These are phyloP conservation scores for Ianthella basta DNA, from an alignment of 37 sponge, comb jelly and placozoan species.

Conservation along the genomic window DNA sequence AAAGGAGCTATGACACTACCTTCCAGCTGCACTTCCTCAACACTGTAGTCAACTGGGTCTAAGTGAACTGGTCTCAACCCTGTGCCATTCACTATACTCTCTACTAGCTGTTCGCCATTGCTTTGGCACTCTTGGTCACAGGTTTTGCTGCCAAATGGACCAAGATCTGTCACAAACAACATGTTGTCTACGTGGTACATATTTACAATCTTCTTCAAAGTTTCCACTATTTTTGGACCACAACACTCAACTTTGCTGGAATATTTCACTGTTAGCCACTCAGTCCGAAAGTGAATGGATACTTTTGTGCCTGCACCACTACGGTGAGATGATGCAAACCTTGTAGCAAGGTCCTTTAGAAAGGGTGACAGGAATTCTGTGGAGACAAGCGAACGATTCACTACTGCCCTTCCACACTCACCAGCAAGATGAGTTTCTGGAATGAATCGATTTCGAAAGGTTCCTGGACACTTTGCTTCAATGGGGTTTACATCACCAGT, in stretches of 20 bases:
- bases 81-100: background rate
- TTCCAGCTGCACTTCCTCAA: no score
- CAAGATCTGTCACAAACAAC: background rate
- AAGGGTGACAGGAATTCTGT: background rate
- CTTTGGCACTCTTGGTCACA: background rate
- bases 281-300: slow-evolving; percentile 5
- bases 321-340: background rate
- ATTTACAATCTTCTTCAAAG: no score
- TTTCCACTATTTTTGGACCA: no score
- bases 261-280: no score
- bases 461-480: background rate
- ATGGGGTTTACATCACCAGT: background rate
- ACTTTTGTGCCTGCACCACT: background rate
- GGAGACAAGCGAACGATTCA: background rate
- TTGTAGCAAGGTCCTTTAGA: background rate
- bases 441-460: background rate
- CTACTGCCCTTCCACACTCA: background rate
- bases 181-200: background rate
- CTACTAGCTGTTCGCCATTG: background rate
- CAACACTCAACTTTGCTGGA: no score
- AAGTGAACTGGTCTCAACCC: background rate
- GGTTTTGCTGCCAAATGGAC: background rate
- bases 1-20: background rate
- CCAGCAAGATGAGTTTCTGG: background rate
- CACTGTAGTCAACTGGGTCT: background rate